Conservation (phyloP, 2,113 vertebrate genomes). For the human region GRCh38 chr15:82871501-82872000, state of each 20-base stretch:
- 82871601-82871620: background rate
- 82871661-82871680: rapidly evolving
- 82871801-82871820: background rate
- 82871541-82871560: background rate
- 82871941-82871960: background rate
- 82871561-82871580: background rate
- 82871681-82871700: rapidly evolving
- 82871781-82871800: background rate
- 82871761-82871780: background rate
- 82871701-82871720: background rate
- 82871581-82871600: conserved; percentile 12
- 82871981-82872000: background rate
- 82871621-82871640: background rate
- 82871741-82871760: background rate
- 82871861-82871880: background rate
- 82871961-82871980: background rate
- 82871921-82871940: background rate
- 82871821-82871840: background rate
- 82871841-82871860: background rate
- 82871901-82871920: background rate
- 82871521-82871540: conserved; percentile 33
- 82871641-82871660: background rate
- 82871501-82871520: background rate
- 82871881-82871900: background rate
- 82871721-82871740: background rate